Conservation (phyloP, 2,113 vertebrate genomes). For the Calyptommatus sinebrachiatus region DNA sequence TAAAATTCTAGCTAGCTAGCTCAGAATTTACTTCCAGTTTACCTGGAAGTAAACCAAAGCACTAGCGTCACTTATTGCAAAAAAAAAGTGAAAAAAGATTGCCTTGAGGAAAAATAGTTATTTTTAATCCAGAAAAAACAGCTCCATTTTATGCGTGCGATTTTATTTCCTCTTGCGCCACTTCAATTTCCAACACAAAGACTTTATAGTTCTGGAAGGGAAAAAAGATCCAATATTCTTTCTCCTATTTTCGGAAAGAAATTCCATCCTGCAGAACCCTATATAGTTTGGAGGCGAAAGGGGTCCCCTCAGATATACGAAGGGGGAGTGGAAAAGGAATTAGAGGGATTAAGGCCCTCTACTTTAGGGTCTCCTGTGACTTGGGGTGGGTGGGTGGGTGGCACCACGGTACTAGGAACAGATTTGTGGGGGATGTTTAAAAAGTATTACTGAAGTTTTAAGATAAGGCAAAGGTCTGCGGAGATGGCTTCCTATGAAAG, state of each 20-base stretch:
- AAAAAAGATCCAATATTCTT: not conserved
- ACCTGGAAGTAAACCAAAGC: not conserved
- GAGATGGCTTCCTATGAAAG: no score
- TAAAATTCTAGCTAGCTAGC: no score
- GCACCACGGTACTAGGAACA: not conserved
- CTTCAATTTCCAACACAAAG: not conserved
- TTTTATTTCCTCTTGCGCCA: not conserved
- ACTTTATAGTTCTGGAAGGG: no score
- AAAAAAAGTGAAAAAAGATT: not conserved
- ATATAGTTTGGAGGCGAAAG: not conserved
- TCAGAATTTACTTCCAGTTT: no score
- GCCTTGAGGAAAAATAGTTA: not conserved
- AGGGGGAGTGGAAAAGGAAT: no score
- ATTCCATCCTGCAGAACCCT: not conserved
- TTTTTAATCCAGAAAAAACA: no score
- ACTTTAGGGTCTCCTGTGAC: not conserved
- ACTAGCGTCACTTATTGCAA: not conserved
- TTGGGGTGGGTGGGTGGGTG: not conserved
- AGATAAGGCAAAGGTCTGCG: not conserved
- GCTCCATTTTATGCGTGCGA: not conserved
- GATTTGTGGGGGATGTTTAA: not conserved
- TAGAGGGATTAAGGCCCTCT: not conserved
- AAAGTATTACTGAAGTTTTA: no score
- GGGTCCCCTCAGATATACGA: not conserved
- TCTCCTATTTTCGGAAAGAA: not conserved